Evolutionary conservation across 2,888 invertebrate genomes (phyloP), one percentile per base, ranked within the genome.

Genomic region (Oscheius sp.): DNA sequence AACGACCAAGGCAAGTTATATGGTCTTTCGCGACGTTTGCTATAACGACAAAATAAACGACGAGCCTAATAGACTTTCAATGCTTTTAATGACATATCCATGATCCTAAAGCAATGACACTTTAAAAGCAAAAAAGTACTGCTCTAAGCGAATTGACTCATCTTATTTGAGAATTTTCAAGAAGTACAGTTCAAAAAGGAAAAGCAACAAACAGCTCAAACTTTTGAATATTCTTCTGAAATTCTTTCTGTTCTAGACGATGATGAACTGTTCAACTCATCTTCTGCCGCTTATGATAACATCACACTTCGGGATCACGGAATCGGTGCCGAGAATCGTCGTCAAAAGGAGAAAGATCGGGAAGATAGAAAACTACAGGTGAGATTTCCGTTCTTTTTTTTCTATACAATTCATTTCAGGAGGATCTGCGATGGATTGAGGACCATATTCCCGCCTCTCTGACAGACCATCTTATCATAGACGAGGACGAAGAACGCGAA

Each of bases 381-480:
- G 21, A 9, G 13, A 7, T 32, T 11, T 60, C 13, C 29, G 48
- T 2, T 58, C 11, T 50, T 51, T 62, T 62, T n/a, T 77, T 66
- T 89, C 32, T 4, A 42, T 32, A 71, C 73, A 37, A 59, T 48
- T 57, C 51, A 50, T 68, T 89, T 35, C 90, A 93, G 90, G 94
- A 94, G 84, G 94, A 94, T 88, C 90, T 94, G 81, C 93, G 94
- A 88, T 96, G 96, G 96, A 94, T 96, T 5, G 96, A 96, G 89
- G 95, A 96, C 84, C 94, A 96, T 90, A 95, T 96, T 83, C 95
- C 95, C 0, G 92, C 94, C 42, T 92, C 93, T 10, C 91, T 94
- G 80, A 92, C 92, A 75, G 94, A 94, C 89, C 84, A 86, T 47
- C 78, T 87, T 4, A 78, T 89, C 2, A 76, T 78, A 11, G 87